These are phyloP conservation scores for Dolichoris vasculosae DNA, from an alignment of 1,140 invertebrate species.

Conservation along the genomic window DNA sequence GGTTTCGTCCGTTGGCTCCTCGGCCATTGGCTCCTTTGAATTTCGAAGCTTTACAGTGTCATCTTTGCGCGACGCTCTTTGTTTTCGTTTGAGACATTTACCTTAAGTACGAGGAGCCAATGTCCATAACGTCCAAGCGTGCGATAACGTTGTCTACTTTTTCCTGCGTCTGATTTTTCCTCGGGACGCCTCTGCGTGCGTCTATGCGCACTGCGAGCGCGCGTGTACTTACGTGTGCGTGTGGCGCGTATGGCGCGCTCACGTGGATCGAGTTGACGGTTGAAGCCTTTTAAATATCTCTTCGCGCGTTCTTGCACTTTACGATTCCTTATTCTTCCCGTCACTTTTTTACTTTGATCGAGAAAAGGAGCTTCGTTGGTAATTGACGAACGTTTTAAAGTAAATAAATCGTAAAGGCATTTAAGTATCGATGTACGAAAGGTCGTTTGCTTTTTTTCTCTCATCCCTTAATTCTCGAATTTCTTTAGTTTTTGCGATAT, in stretches of 20 bases:
- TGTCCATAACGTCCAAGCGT: background rate
- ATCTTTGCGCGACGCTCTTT: background rate
- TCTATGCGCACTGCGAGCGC: background rate
- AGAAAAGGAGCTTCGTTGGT: no score
- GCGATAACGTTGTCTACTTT: background rate
- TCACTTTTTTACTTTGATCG: no score
- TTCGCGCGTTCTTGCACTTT: background rate
- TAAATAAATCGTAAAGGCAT: no score
- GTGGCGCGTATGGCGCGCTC: background rate
- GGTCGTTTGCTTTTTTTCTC: no score
- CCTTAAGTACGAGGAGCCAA: background rate
- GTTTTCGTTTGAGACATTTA: background rate
- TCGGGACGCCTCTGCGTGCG: background rate
- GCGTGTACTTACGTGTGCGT: background rate
- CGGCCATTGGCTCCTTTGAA: constrained; percentile 8
- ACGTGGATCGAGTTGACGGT: background rate
- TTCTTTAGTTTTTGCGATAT: no score
- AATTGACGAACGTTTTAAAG: no score
- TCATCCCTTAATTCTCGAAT: no score
- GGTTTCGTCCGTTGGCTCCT: background rate
- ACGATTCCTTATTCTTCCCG: background rate
- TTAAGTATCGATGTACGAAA: no score
- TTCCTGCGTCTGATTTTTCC: background rate
- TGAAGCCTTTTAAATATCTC: constrained; percentile 5
- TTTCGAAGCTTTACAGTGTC: background rate